These are phyloP conservation scores for Brenthis daphne DNA, from an alignment of 2,888 invertebrate genomes.

Conservation along the genomic window DNA sequence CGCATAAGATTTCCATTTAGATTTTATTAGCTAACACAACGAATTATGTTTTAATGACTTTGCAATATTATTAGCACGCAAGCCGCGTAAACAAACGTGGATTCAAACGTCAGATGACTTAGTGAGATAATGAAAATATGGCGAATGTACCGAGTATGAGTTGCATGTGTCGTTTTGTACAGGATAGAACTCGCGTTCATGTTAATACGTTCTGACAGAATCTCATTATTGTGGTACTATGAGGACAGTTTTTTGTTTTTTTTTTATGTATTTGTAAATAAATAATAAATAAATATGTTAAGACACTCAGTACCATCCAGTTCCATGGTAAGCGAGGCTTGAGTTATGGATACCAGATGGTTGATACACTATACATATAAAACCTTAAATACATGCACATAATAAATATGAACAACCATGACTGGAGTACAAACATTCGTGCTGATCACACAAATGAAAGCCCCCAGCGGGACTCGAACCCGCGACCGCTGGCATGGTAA, in stretches of 20 bases:
- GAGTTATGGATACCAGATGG: too few relatives aligned
- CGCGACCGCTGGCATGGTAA: too few relatives aligned
- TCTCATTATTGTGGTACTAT: not conserved
- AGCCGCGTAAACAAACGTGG: slow-evolving; percentile 34
- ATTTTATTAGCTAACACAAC: slow-evolving; percentile 39
- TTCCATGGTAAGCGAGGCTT: too few relatives aligned
- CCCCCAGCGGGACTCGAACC: too few relatives aligned
- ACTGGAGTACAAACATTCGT: too few relatives aligned
- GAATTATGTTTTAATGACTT: slow-evolving; percentile 42
- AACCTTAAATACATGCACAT: too few relatives aligned
- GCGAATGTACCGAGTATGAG: slow-evolving; percentile 23
- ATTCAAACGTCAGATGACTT: slow-evolving; percentile 36
- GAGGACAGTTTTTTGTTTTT: not conserved
- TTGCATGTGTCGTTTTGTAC: slow-evolving; percentile 14
- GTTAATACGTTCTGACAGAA: slow-evolving; percentile 10
- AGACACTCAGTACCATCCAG: too few relatives aligned
- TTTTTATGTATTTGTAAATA: not conserved
- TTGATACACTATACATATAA: too few relatives aligned
- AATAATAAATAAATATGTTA: too few relatives aligned
- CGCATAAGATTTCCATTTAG: slow-evolving; percentile 38
- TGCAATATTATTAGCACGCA: slow-evolving; percentile 41
- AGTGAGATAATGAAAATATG: slow-evolving; percentile 32
- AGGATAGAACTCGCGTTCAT: slow-evolving; percentile 5
- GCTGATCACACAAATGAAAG: too few relatives aligned
- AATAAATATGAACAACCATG: too few relatives aligned